These are phyloP conservation scores for Drosophila paranaensis DNA, from an alignment of 2,888 invertebrate species.

Conservation along the genomic window DNA sequence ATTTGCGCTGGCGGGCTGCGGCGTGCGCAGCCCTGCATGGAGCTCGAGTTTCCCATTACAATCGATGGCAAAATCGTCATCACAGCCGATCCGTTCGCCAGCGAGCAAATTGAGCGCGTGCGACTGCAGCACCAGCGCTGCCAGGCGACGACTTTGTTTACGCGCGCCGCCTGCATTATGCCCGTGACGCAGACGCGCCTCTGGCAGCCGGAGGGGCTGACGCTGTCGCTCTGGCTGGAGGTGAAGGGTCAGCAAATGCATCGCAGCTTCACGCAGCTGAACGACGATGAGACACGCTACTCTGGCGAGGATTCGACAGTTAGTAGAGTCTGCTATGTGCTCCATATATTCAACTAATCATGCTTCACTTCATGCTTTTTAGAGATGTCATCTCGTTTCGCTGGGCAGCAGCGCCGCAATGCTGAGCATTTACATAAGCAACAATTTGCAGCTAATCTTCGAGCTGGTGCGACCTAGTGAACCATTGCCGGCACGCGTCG, in stretches of 20 bases:
- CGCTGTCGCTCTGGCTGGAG: slow-evolving; percentile 83
- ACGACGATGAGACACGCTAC: slow-evolving; percentile 81
- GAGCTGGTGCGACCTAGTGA: slow-evolving; percentile 82
- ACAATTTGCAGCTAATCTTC: slow-evolving; percentile 80
- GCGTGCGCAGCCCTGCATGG: slow-evolving; percentile 81
- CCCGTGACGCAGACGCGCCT: slow-evolving; percentile 82
- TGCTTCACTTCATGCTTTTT: neutral
- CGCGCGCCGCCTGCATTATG: slow-evolving; percentile 82
- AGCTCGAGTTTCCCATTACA: slow-evolving; percentile 82
- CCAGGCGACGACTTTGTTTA: slow-evolving; percentile 81
- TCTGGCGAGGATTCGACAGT: slow-evolving; percentile 78
- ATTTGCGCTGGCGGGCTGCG: slow-evolving; percentile 75
- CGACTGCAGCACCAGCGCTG: slow-evolving; percentile 80
- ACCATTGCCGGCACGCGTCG: slow-evolving; percentile 63
- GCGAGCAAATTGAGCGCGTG: slow-evolving; percentile 82
- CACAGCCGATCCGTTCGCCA: slow-evolving; percentile 73
- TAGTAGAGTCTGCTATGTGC: slow-evolving; percentile 1
- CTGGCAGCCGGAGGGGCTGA: slow-evolving; percentile 82
- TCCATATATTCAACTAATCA: neutral
- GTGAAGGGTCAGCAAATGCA: slow-evolving; percentile 73
- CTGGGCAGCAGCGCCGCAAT: slow-evolving; percentile 83
- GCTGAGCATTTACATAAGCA: slow-evolving; percentile 82
- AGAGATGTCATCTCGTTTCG: slow-evolving; percentile 84
- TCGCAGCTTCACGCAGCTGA: slow-evolving; percentile 73
- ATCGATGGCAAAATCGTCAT: slow-evolving; percentile 81